Evolutionary conservation across 2,113 vertebrate genomes (phyloP).

Genomic region (Grammomys dolichurus): DNA sequence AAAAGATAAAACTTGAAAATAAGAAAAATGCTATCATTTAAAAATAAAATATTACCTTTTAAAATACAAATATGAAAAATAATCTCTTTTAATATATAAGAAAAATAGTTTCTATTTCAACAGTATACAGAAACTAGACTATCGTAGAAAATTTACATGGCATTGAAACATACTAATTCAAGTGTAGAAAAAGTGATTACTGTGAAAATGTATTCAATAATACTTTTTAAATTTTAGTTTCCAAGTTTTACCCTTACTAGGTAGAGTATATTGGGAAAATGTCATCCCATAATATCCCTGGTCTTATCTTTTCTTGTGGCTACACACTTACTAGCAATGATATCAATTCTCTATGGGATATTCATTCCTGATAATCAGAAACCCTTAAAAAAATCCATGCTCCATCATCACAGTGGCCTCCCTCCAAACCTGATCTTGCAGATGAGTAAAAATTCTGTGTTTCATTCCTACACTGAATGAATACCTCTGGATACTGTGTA

Average conservation of each 20-base stretch:
- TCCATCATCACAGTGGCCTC: neutral
- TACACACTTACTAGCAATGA: neutral
- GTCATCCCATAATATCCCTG: neutral
- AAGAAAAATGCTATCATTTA: neutral
- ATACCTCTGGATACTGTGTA: neutral
- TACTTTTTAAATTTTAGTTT: neutral
- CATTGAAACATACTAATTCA: neutral
- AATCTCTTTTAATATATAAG: too few relatives aligned
- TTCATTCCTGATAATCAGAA: neutral
- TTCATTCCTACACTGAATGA: neutral
- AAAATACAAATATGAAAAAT: too few relatives aligned
- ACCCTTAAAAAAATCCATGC: neutral
- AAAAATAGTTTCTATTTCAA: neutral
- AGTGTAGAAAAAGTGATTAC: neutral
- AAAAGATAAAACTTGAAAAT: neutral
- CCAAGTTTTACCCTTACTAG: constrained; percentile 8
- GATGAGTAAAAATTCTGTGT: neutral
- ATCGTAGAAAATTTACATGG: neutral
- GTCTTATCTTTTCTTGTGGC: neutral
- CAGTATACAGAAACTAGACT: neutral
- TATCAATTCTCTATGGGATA: neutral
- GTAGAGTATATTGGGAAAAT: neutral
- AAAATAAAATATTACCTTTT: too few relatives aligned
- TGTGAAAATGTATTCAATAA: neutral
- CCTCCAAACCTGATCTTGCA: neutral